phyloP scores from a whole-genome alignment of 2,797 vertebrate species.

The Aplochiton taeniatus region DNA sequence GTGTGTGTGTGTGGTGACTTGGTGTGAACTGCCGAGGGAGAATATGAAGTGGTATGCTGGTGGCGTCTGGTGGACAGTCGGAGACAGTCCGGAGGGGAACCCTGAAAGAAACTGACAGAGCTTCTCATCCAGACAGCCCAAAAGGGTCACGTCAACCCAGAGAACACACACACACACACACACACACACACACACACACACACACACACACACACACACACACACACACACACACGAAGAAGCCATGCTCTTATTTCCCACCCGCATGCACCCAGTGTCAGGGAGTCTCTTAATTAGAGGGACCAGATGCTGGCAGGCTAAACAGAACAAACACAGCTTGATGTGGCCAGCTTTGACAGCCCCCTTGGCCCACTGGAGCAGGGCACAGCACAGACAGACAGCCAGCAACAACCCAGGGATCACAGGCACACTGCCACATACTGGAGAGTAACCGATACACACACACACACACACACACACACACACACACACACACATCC shows the following conservation, averaged over 20 bases:
- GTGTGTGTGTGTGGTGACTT: too few species aligned
- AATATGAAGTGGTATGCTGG: too few species aligned
- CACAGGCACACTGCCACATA: too few species aligned
- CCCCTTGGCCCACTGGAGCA: constrained; percentile 33
- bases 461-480: background rate
- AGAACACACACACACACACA: background rate
- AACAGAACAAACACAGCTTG: constrained; percentile 56
- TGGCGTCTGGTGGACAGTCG: too few species aligned
- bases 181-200: too few species aligned
- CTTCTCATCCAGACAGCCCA: too few species aligned
- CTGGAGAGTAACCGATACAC: background rate
- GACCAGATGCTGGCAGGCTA: constrained; percentile 48
- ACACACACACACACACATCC: background rate
- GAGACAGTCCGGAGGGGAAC: too few species aligned
- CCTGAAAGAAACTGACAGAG: too few species aligned
- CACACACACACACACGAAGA: background rate
- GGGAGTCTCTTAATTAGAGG: constrained; percentile 47
- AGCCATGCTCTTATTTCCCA: too few species aligned
- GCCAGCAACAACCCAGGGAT: too few species aligned
- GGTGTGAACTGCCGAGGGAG: too few species aligned
- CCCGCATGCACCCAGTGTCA: background rate
- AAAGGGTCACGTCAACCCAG: background rate
- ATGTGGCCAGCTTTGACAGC: constrained; percentile 44
- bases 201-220: background rate
- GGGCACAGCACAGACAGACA: background rate